Conservation (phyloP, 2,113 vertebrate genomes). For the Hemichromis elongatus region DNA sequence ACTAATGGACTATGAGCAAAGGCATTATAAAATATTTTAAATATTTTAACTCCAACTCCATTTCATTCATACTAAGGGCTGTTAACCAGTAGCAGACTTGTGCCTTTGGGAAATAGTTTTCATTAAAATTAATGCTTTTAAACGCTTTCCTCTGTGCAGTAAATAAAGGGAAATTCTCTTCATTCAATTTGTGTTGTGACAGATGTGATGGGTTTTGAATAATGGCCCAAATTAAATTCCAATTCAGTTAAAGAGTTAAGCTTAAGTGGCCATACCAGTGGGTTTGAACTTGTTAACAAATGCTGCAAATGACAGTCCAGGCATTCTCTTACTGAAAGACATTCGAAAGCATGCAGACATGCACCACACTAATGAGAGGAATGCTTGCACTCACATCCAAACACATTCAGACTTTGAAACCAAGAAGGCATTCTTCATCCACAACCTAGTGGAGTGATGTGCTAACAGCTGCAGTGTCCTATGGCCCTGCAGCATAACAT, state of each 20-base stretch:
- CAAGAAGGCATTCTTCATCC: slow-evolving; percentile 10
- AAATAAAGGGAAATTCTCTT: background rate
- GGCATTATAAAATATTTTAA: background rate
- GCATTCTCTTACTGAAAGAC: slow-evolving; percentile 8
- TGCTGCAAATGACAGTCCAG: background rate
- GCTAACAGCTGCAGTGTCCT: slow-evolving; percentile 8
- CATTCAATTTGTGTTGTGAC: background rate
- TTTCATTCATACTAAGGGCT: background rate
- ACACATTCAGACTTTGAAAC: slow-evolving; percentile 1
- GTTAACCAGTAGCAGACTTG: background rate
- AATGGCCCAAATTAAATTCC: background rate
- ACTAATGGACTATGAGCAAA: too few species aligned
- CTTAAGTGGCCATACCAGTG: background rate
- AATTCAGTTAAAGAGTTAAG: background rate
- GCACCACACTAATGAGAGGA: slow-evolving; percentile 24
- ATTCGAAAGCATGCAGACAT: slow-evolving; percentile 27
- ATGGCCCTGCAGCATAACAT: slow-evolving; percentile 17
- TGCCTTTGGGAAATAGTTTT: background rate
- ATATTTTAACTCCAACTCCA: too few species aligned
- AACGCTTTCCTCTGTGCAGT: background rate
- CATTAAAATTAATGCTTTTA: background rate
- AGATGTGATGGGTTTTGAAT: background rate
- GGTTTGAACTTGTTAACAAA: background rate
- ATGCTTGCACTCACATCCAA: slow-evolving; percentile 11
- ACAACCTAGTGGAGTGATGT: slow-evolving; percentile 10